Evolutionary conservation across 1,140 invertebrate species (phyloP).

Genomic region (Protaetia brevitarsis): DNA sequence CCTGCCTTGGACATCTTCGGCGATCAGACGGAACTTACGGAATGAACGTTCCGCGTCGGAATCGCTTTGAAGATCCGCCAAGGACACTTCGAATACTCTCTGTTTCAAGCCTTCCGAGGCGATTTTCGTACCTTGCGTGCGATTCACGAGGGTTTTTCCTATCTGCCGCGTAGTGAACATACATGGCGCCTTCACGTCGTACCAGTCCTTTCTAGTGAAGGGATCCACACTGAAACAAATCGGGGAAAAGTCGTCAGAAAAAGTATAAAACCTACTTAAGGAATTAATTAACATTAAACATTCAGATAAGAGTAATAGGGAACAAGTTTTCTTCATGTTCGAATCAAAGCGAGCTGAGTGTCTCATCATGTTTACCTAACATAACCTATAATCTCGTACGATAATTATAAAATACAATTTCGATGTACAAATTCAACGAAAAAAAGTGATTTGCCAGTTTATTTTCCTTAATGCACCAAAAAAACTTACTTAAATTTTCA

Average conservation of each 20-base stretch:
- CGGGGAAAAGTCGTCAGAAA: neutral
- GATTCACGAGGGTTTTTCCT: constrained; percentile 97
- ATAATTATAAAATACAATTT: neutral
- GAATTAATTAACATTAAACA: neutral
- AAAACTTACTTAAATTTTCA: neutral
- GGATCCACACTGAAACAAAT: constrained; percentile 80
- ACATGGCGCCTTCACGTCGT: constrained; percentile 97
- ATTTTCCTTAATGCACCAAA: too few relatives aligned
- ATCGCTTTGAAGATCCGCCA: constrained; percentile 95
- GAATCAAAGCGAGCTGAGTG: constrained; percentile 55
- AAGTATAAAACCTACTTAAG: too few relatives aligned
- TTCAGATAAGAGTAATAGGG: constrained; percentile 30
- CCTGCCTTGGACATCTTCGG: constrained; percentile 89
- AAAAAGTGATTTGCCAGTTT: too few relatives aligned
- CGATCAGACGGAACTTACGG: constrained; percentile 95
- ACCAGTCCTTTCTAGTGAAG: constrained; percentile 99
- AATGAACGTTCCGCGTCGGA: constrained; percentile 94
- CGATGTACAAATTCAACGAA: neutral
- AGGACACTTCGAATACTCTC: constrained; percentile 95
- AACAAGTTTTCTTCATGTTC: constrained; percentile 28
- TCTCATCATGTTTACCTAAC: constrained; percentile 46
- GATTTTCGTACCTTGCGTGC: constrained; percentile 85
- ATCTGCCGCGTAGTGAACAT: constrained; percentile 96
- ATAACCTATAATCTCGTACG: neutral
- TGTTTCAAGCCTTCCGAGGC: constrained; percentile 96